These are phyloP conservation scores for Agrochola circellaris DNA, from an alignment of 2,888 invertebrate genomes.

Conservation along the genomic window DNA sequence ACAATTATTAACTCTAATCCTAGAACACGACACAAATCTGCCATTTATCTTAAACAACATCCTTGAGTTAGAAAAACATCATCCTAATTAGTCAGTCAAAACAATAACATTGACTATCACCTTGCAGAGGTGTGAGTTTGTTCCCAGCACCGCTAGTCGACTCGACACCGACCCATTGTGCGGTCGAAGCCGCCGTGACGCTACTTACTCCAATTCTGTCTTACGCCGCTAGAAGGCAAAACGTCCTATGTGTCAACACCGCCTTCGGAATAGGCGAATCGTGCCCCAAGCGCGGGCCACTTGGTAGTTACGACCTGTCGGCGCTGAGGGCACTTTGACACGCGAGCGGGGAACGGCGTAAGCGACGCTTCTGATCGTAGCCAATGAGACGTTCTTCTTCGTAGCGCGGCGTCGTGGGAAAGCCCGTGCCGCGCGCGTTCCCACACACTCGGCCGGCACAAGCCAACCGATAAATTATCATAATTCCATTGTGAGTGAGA, in stretches of 20 bases:
- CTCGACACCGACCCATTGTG: constrained; percentile 88
- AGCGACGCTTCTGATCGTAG: constrained; percentile 72
- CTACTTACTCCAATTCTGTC: constrained; percentile 91
- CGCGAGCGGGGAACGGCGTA: constrained; percentile 77
- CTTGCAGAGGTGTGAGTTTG: constrained; percentile 86
- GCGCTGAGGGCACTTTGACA: constrained; percentile 53
- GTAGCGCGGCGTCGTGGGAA: constrained; percentile 87
- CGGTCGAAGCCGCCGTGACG: constrained; percentile 89
- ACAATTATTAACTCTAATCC: constrained; percentile 57
- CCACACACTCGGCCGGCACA: constrained; percentile 91
- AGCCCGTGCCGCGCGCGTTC: constrained; percentile 90
- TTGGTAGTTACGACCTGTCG: constrained; percentile 78
- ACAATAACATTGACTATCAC: constrained; percentile 87
- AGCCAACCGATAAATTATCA: constrained; percentile 91
- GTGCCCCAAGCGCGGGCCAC: constrained; percentile 70
- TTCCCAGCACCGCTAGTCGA: constrained; percentile 89
- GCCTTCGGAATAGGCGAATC: constrained; percentile 73
- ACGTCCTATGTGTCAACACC: constrained; percentile 79
- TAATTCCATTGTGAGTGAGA: constrained; percentile 91
- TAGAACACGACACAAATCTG: constrained; percentile 42
- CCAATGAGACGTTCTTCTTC: constrained; percentile 79
- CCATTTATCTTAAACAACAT: constrained; percentile 56
- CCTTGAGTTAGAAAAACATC: constrained; percentile 73
- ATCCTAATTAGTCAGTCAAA: constrained; percentile 87
- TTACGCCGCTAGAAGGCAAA: constrained; percentile 75